Base-by-base conservation (phyloP, 2,888 invertebrate species). In the Diaperis boleti region DNA sequence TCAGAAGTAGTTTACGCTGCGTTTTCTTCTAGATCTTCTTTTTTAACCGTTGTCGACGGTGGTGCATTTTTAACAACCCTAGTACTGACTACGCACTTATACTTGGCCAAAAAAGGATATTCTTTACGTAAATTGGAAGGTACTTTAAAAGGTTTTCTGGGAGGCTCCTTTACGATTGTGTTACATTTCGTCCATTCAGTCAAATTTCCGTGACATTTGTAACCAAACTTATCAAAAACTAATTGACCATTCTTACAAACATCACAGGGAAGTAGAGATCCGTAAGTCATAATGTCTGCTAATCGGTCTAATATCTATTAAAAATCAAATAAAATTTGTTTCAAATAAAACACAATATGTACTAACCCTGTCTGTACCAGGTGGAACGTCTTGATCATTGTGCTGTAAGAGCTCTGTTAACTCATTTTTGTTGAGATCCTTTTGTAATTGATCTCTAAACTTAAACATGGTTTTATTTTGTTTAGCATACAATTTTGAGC, bases 171-270 rank as follows among this genome's bases (percentile, higher is more conserved):
- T 0, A 67, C 68, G 0, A 89, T 86, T 72, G 89, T 86, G 55
- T 87, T 85, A 79, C 98, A 98, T 80, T 93, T 94, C 0, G 93
- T 90, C 95, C 96, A 98, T 77, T 95, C 96, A 7, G 89, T 90
- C 20, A 93, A 72, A 77, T 90, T 84, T 18, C 87, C 87, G 80
- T 74, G 57, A 79, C 98, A 99, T 66, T 88, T 85, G 78, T 98
- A 99, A 2, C 94, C 92, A 62, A 87, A 84, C 18, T 91, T 89
- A 59, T 83, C 83, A 72, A 89, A 87, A 29, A 86, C 82, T 14
- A 91, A 84, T 74, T 94, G 91, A 0, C 93, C 93, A 1, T 83
- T 79, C 50, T 87, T 86, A 77, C 98, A 99, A 71, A 91, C 89
- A 0, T 86, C 79, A 74, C 98, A 99, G 0, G 87, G 87, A 62